These are phyloP conservation scores for Cephus nigrinus DNA, from an alignment of 2,888 invertebrate species.

Conservation along the genomic window DNA sequence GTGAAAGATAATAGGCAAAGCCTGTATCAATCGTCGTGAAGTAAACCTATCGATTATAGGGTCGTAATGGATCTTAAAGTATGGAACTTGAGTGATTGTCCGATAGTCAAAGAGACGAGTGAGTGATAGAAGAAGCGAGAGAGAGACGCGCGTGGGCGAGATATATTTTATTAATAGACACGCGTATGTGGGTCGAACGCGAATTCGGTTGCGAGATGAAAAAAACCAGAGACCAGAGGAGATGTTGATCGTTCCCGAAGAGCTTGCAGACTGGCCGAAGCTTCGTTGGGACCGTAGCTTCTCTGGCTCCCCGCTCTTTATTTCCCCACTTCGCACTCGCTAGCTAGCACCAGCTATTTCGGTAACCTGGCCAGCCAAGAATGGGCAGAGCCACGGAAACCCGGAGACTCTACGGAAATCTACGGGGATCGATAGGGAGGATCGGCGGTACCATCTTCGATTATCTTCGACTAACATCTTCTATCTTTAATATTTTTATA, in stretches of 20 bases:
- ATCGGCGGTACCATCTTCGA: not conserved
- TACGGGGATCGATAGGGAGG: not conserved
- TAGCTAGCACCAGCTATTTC: constrained; percentile 56
- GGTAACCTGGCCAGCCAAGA: constrained; percentile 65
- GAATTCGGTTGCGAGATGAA: not conserved
- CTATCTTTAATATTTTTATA: not conserved
- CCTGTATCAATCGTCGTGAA: not conserved
- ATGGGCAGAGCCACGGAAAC: constrained; percentile 57
- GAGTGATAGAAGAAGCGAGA: constrained; percentile 8
- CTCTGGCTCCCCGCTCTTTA: not conserved
- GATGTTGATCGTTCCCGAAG: constrained; percentile 49
- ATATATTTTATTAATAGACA: not conserved
- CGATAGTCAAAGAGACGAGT: constrained; percentile 14
- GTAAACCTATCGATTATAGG: not conserved
- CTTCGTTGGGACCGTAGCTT: constrained; percentile 7
- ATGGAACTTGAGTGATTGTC: not conserved
- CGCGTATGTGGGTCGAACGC: not conserved
- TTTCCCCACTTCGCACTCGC: not conserved
- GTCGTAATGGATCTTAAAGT: not conserved
- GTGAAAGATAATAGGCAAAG: not conserved
- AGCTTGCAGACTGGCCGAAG: constrained; percentile 52
- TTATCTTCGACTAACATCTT: not conserved
- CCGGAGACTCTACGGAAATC: constrained; percentile 1
- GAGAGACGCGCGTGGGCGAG: not conserved
- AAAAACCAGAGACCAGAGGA: constrained; percentile 17